These are phyloP conservation scores for Merops nubicus DNA, from an alignment of 2,113 vertebrate genomes.

Conservation along the genomic window DNA sequence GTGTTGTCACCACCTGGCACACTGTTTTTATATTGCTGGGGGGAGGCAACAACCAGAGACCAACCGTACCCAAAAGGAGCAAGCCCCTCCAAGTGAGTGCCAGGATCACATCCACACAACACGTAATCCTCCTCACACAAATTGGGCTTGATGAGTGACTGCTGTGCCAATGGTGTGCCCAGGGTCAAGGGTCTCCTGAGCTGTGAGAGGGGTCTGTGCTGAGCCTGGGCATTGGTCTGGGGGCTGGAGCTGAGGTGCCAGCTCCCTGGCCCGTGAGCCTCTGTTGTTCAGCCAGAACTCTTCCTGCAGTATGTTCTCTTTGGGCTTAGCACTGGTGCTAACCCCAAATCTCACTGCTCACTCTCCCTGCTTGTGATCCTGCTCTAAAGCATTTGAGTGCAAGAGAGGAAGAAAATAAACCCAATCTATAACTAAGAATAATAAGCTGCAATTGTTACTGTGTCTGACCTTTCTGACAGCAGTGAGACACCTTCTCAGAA, in stretches of 20 bases:
- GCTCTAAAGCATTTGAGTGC: background rate
- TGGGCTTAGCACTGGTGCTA: background rate
- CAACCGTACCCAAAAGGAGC: background rate
- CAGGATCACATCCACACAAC: background rate
- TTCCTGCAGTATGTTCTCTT: background rate
- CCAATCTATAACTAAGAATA: slow-evolving; percentile 32
- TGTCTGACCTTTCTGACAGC: slow-evolving; percentile 25
- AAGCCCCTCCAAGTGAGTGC: background rate
- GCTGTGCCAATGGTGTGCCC: accelerated
- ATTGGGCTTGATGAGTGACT: background rate
- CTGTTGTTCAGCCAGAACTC: background rate
- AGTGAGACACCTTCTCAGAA: background rate
- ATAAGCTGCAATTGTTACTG: slow-evolving; percentile 9
- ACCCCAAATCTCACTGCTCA: background rate
- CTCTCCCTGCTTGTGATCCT: background rate
- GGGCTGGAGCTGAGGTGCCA: background rate
- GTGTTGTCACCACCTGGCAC: background rate
- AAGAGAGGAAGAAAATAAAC: slow-evolving; percentile 19
- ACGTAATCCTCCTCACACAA: background rate
- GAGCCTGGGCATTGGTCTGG: background rate
- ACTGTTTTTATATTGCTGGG: background rate
- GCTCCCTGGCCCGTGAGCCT: background rate
- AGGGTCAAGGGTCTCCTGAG: background rate
- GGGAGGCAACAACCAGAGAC: background rate
- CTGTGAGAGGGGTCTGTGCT: background rate